Evolutionary conservation across 2,113 vertebrate species (phyloP), one percentile per base, ranked within the genome.

Genomic region (Anguilla rostrata): DNA sequence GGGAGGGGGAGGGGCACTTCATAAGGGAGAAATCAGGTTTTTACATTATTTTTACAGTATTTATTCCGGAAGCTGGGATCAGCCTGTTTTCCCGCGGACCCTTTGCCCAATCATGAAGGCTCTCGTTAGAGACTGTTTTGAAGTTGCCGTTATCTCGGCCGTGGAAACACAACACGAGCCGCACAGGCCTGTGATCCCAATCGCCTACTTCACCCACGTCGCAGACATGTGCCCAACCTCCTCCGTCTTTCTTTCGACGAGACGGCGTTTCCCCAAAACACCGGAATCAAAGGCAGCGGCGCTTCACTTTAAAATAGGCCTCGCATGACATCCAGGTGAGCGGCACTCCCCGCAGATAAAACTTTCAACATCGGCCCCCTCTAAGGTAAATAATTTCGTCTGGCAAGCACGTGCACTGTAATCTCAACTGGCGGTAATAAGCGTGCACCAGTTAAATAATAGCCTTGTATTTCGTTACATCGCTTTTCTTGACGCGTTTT

Each of bases 341-440:
- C 39, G 49, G 12, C 20, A 22, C 2, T 79, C 39, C 39, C 57
- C 41, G 26, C 78, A 56, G 14, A 75, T 49, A 53, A 43, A 4
- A 66, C 29, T 63, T 79, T 80, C 66, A 78, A 84, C 26, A 84
- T 60, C 39, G 29, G n/a, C 41, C 8, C 34, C n/a, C 41, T 80
- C 16, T 66, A 87, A 87, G 82, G 86, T 87, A 87, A 84, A 87
- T 84, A 84, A 83, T 87, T 63, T 84, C 43, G 82, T 87, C 75
- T 86, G 78, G 81, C 43, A 41, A 49, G 16, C 5, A 56, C 3
- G 20, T 83, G 81, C 56, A 14, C 40, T 39, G 60, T 84, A 81
- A 57, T 86, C 60, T 66, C 4, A 66, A 66, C 20, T 12, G 49
- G 49, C 22, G 60, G 34, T 22, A 82, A 14, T 40, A 82, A 86